phyloP scores from a whole-genome alignment of 2,113 vertebrate genomes.

The Trichomycterus rosablanca region DNA sequence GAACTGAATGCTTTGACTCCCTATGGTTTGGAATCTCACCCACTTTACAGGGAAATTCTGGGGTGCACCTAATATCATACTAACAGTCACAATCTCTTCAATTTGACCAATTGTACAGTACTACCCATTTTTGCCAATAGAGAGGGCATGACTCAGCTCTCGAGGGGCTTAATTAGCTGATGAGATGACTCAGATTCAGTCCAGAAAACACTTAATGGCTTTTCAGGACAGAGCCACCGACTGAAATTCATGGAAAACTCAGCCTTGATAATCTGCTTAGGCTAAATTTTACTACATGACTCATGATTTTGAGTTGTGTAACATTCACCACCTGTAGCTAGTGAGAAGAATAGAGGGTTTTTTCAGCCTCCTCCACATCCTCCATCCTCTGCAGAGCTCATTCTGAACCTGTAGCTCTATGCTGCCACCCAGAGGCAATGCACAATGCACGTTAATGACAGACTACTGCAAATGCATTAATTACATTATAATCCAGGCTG shows the following conservation, averaged over 20 bases:
- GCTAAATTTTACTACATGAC: slow-evolving; percentile 19
- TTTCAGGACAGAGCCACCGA: not conserved
- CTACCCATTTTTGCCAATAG: no score
- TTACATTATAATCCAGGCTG: not conserved
- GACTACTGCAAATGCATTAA: not conserved
- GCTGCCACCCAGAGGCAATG: slow-evolving; percentile 42
- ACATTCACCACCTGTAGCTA: slow-evolving; percentile 31
- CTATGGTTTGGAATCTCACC: no score
- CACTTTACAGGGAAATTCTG: no score
- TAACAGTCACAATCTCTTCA: no score
- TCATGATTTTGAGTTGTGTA: slow-evolving; percentile 32
- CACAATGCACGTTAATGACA: no score
- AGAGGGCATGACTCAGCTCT: not conserved
- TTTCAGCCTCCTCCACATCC: slow-evolving; percentile 7
- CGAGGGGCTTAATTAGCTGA: not conserved
- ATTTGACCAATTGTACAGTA: no score
- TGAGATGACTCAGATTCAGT: not conserved
- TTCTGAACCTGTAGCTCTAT: slow-evolving; percentile 25
- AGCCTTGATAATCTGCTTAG: not conserved
- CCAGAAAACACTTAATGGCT: not conserved
- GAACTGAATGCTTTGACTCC: no score
- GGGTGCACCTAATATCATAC: no score
- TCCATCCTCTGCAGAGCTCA: not conserved
- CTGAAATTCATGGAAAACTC: not conserved
- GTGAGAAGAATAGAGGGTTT: not conserved